Evolutionary conservation across 2,113 vertebrate genomes (phyloP).

Genomic region (Oceanodroma tethys): DNA sequence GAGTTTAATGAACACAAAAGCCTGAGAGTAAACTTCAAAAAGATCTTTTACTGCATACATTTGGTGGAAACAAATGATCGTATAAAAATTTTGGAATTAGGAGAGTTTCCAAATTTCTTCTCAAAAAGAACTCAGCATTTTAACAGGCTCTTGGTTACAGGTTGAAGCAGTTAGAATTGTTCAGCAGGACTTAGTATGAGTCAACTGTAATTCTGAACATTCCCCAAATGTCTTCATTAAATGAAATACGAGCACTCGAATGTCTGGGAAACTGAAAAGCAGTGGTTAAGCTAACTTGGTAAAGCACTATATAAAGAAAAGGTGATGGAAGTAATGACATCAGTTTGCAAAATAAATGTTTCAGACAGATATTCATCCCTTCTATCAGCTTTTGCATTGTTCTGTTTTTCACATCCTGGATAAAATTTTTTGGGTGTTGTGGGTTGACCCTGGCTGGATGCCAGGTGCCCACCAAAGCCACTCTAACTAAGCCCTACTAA

Average conservation of each 20-base stretch:
- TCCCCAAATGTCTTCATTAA: neutral
- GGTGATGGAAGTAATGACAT: neutral
- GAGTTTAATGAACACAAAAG: neutral
- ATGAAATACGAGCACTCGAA: neutral
- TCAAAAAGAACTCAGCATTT: neutral
- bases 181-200: neutral
- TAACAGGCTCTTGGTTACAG: neutral
- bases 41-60: neutral
- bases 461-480: too few relatives aligned
- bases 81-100: neutral
- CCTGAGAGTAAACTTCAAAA: neutral
- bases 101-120: neutral
- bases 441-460: too few relatives aligned
- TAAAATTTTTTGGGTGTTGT: neutral
- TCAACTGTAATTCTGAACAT: neutral
- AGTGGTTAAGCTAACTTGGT: neutral
- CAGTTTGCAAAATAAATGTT: neutral
- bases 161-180: neutral
- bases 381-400: neutral
- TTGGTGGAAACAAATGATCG: neutral
- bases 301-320: neutral
- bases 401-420: neutral
- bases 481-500: too few relatives aligned
- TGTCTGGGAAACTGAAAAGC: neutral
- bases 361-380: neutral